These are phyloP conservation scores for Bergia puertoricense DNA, from an alignment of 92 coral and sea anemone species.

Conservation along the genomic window DNA sequence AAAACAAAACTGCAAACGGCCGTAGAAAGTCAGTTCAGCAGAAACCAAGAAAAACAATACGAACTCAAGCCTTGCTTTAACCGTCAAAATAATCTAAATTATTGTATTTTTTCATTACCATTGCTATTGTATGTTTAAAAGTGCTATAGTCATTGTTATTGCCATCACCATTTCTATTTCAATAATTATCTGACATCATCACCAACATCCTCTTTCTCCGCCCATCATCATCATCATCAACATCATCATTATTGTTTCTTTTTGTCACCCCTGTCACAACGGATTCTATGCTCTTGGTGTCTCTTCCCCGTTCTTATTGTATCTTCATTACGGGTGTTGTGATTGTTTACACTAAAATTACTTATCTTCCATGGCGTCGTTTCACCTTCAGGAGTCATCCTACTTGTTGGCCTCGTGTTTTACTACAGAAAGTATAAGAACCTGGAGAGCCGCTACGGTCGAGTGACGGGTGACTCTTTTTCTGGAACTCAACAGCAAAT, in stretches of 20 bases:
- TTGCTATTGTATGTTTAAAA: too few species aligned
- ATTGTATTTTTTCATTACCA: not conserved
- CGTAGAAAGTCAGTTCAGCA: too few species aligned
- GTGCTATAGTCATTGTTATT: too few species aligned
- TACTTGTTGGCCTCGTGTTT: constrained; percentile 31
- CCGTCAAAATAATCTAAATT: too few species aligned
- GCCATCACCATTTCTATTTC: not conserved
- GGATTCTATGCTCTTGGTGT: not conserved
- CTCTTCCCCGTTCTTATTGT: not conserved
- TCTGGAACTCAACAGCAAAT: constrained; percentile 13
- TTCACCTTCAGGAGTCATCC: constrained; percentile 15
- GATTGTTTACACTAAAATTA: not conserved
- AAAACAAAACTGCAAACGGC: too few species aligned
- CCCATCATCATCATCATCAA: not conserved
- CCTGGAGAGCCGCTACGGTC: constrained; percentile 28
- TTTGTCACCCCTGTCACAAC: too few species aligned
- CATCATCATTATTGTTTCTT: not conserved
- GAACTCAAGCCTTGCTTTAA: too few species aligned
- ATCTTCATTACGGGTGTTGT: not conserved
- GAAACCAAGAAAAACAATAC: too few species aligned
- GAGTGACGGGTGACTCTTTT: constrained; percentile 14
- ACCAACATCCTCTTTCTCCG: too few species aligned
- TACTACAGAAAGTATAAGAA: constrained; percentile 46
- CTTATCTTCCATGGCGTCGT: not conserved
- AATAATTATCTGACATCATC: not conserved